Evolutionary conservation across 2,888 invertebrate species (phyloP), one percentile per base, ranked within the genome.

Genomic region (Andricus curvator): DNA sequence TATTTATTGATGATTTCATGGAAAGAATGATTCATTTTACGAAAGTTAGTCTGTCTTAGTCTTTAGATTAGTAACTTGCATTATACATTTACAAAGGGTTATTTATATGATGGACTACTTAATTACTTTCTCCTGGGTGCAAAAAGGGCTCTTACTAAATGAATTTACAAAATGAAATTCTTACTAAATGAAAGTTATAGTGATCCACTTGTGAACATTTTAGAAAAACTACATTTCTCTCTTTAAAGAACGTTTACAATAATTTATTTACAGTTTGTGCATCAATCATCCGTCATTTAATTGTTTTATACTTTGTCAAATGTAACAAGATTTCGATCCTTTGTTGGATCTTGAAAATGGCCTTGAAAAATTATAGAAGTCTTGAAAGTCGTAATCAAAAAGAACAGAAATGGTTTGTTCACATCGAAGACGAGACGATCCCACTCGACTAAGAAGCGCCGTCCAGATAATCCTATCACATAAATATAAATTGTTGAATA

Each of bases 401-500:
- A 81, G 25, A 62, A 62, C 15, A 81, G 13, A 65, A 82, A 85
- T 48, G 81, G 79, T 65, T 70, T 82, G 77, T 84, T 33, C 22
- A 81, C 79, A 33, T 77, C 13, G 48, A 84, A 51, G 44, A 60
- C 60, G 15, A 60, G 60, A 33, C 37, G 29, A 33, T 77, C 62
- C 77, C 6, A 11, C 20, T 60, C 37, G 60, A 33, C 51, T 56
- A 77, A 22, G 22, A 56, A 56, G n/a, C 77, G 77, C 15, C 77
- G 51, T 60, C 56, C 77, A 51, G 33, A 25, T 62, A 77, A 20
- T 37, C 77, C 77, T 77, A 77, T 62, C 60, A 62, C 62, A 62
- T 17, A 62, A 62, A 62, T 62, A 62, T 25, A 29, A 62, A 62
- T 62, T 62, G 25, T 62, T 62, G 62, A 25, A 25, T 62, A 62